These are phyloP conservation scores for Tyrannus savana DNA, from an alignment of 2,113 vertebrate species.

Conservation along the genomic window DNA sequence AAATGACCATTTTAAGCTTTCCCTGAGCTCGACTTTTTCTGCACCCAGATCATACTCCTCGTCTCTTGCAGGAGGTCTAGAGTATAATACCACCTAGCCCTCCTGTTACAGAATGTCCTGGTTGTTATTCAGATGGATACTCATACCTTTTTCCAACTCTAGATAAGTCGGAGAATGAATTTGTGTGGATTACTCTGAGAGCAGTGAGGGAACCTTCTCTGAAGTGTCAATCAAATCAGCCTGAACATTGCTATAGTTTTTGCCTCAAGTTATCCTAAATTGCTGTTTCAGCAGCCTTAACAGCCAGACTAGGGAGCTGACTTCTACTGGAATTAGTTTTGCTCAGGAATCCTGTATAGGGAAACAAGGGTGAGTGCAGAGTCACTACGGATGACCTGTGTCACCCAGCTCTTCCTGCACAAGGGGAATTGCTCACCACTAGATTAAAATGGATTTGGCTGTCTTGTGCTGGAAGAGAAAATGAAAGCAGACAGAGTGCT, in stretches of 20 bases:
- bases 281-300: not conserved
- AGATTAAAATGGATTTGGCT: not conserved
- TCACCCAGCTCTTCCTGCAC: not conserved
- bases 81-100: accelerated
- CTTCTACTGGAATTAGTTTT: not conserved
- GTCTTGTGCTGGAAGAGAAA: not conserved
- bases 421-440: not conserved
- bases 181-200: not conserved
- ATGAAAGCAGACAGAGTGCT: not conserved
- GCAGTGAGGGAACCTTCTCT: not conserved
- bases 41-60: not conserved
- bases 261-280: not conserved
- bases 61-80: not conserved
- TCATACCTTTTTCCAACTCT: not conserved
- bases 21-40: not conserved
- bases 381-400: not conserved
- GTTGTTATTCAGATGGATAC: not conserved
- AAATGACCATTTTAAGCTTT: not conserved
- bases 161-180: not conserved
- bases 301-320: not conserved
- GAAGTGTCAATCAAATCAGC: not conserved
- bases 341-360: not conserved
- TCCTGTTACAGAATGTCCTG: not conserved
- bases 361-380: not conserved
- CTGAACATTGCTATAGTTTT: not conserved